Percentiles rank a stretch among this genome's conserved stretches.
Evolutionary conservation across 2,888 invertebrate genomes (phyloP).

Genomic region (Flexamia atlantica): DNA sequence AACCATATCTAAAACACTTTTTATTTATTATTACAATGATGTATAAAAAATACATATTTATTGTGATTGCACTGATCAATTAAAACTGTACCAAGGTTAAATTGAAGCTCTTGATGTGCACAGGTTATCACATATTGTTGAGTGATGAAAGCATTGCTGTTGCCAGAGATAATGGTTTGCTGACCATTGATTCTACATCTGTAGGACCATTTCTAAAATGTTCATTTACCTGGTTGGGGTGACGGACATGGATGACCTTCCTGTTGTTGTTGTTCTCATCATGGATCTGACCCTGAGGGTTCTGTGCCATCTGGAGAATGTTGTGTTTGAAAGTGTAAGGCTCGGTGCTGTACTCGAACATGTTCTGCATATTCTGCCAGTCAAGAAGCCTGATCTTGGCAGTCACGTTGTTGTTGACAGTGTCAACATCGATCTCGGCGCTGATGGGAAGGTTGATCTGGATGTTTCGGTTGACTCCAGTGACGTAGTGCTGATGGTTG

Average conservation of each 20-base stretch:
- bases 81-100: too few species aligned
- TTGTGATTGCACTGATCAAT: too few species aligned
- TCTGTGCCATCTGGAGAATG: slow-evolving; percentile 76
- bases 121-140: too few species aligned
- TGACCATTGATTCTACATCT: too few species aligned
- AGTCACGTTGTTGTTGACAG: slow-evolving; percentile 75
- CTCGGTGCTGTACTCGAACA: slow-evolving; percentile 80
- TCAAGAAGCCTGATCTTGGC: slow-evolving; percentile 77
- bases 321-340: slow-evolving; percentile 82
- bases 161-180: too few species aligned
- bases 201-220: too few species aligned
- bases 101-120: too few species aligned
- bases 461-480: slow-evolving; percentile 80
- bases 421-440: slow-evolving; percentile 75
- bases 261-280: slow-evolving; percentile 54
- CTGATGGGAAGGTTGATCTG: slow-evolving; percentile 79
- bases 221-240: slow-evolving; percentile 66
- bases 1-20: too few species aligned
- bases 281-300: slow-evolving; percentile 73
- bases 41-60: too few species aligned
- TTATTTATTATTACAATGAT: too few species aligned
- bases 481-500: slow-evolving; percentile 78
- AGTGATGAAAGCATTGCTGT: too few species aligned
- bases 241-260: slow-evolving; percentile 67
- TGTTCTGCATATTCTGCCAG: slow-evolving; percentile 76